Evolutionary conservation across 1,140 invertebrate species (phyloP), one percentile per base, ranked within the genome.

Genomic region (Hyposmocoma kahamanoa): DNA sequence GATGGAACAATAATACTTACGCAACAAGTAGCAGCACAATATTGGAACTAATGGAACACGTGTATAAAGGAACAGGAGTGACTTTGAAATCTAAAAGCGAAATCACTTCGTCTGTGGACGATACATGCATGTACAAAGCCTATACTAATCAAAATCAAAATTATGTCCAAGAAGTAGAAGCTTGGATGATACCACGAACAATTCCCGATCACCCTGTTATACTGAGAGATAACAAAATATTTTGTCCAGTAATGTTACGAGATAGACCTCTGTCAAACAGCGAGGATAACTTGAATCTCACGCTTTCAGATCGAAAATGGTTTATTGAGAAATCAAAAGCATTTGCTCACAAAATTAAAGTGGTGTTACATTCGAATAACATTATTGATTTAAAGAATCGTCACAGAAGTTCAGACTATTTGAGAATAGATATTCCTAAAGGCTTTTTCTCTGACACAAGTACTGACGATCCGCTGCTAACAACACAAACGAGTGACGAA

Each of bases 1-100:
- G 76, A 53, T 82, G 74, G 74, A 74, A 73, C 20, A 80, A 75
- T 30, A 71, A 67, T 47, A 65, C 61, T 42, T 79, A 77, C 22
- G 46, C 56, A 1, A 71, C 67, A 36, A 77, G 72, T 41, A 80
- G 78, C 20, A 79, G 68, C 50, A 80, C 76, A 20, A 55, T 80
- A 30, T 71, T 74, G 36, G 67, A 79, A 42, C 50, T 82, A 4
- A 67, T 76, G 46, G 69, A 76, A 20, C 69, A 58, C 50, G 46
- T 78, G 1, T 78, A 74, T 38, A 70, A 72, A 56, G 57, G 76
- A 19, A 61, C 62, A 0, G 62, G 56, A 6, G 39, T 62, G 4
- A 30, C 64, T 32, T 58, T 71, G 5, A 59, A 47, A 48, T 77
- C 75, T 24, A 71, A 61, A 51, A 81, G 65, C 22, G 59, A 78